These are phyloP conservation scores for Musca domestica DNA, from an alignment of 1,140 invertebrate genomes.

Conservation along the genomic window DNA sequence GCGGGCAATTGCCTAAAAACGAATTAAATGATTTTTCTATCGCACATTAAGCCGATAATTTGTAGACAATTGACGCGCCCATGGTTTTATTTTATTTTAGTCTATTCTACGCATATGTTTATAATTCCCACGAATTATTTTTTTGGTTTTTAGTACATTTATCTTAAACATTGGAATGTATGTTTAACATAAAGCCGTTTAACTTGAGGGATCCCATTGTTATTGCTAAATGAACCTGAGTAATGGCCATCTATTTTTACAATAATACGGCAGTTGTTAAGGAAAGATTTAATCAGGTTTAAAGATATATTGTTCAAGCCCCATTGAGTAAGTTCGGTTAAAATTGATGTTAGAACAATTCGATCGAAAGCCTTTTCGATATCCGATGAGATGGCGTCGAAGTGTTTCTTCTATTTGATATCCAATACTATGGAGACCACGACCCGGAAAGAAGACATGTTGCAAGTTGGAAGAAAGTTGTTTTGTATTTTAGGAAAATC, in stretches of 20 bases:
- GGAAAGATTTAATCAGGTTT: not conserved
- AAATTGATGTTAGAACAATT: not conserved
- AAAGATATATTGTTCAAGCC: not conserved
- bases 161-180: too few species aligned
- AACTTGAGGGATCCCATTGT: not conserved
- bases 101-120: too few species aligned
- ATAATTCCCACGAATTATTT: too few species aligned
- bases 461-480: not conserved
- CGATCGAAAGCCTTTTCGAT: conserved; percentile 2
- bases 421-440: not conserved
- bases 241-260: not conserved
- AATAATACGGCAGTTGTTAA: not conserved
- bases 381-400: not conserved
- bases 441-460: not conserved
- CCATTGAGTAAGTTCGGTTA: not conserved
- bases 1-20: too few species aligned
- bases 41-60: too few species aligned
- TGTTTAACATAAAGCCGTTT: too few species aligned
- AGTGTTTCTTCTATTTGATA: not conserved
- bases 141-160: too few species aligned
- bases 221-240: not conserved
- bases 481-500: not conserved
- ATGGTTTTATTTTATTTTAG: too few species aligned
- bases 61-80: too few species aligned
- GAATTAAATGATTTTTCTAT: too few species aligned